Percentiles rank a stretch among this genome's conserved stretches.
Evolutionary conservation across 2,113 vertebrate genomes (phyloP).

Genomic region (Menura novaehollandiae): DNA sequence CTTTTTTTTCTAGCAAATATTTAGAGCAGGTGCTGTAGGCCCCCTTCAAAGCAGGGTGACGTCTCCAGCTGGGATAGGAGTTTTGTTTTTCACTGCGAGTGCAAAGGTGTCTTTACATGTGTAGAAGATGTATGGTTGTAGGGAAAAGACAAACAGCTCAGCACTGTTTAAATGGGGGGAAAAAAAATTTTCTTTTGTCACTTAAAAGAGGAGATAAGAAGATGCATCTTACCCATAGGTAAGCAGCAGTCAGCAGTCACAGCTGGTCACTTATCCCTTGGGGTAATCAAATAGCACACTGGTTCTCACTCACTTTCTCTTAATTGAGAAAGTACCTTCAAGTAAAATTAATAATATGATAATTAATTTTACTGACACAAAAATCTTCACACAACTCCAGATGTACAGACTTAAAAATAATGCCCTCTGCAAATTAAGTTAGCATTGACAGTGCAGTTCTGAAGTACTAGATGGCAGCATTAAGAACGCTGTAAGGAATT

Average conservation of each 20-base stretch:
- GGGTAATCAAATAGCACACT: background rate
- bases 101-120: background rate
- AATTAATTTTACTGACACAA: background rate
- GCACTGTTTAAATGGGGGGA: background rate
- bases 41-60: background rate
- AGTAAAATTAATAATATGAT: background rate
- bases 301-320: background rate
- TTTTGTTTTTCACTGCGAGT: background rate
- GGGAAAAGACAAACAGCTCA: background rate
- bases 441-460: background rate
- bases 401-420: background rate
- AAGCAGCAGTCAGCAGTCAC: background rate
- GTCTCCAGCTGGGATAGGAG: background rate
- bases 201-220: background rate
- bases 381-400: background rate
- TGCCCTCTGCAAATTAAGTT: background rate
- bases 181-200: background rate
- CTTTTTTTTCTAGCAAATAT: background rate
- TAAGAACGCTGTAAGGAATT: background rate
- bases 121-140: background rate
- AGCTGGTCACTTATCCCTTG: background rate
- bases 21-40: background rate
- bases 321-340: background rate
- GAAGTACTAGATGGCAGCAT: background rate
- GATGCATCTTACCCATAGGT: rapidly evolving